Base-by-base conservation (phyloP, 2,888 invertebrate species). In the Deilephila elpenor region DNA sequence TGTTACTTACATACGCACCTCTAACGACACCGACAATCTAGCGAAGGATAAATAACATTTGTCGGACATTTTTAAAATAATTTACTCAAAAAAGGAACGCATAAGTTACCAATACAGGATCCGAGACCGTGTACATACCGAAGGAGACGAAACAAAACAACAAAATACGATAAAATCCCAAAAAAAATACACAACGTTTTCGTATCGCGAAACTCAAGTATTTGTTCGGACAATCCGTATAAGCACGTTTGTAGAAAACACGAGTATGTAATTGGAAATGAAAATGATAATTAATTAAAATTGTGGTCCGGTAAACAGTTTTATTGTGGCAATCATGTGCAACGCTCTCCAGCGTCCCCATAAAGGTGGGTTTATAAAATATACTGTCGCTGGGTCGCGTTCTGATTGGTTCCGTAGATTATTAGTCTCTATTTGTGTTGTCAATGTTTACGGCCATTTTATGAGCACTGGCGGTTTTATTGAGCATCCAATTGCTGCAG, bases 381-480 rank as follows among this genome's bases (percentile, higher is more conserved):
- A 88, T 89, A 88, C 88, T 87, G 86, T 80, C 80, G 74, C 76
- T 78, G 75, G 74, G 77, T 74, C 78, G 77, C 82, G 80, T 83
- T 86, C 88, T 89, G 92, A 93, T 93, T 92, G 92, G 93, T 84
- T 85, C 83, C 85, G 80, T 88, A 81, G 88, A 89, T 93, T 92
- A 93, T 92, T 93, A 93, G 92, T 83, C 84, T 86, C 89, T 93
- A 93, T 93, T 93, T 93, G 93, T 92, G 89, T 88, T 92, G 91
- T 93, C 93, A 90, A 92, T 93, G 93, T 93, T 94, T 94, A 94
- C 91, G 88, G 83, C 86, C 81, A 77, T 93, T 94, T 94, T 93
- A 94, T 92, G 91, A 89, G 85, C 88, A 83, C 86, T 89, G 86
- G 87, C 85, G 88, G 85, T 91, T 93, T 93, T 94, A 94, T 93